Percentiles rank a stretch among this genome's conserved stretches.
These are phyloP conservation scores for Phalloptychus januarius DNA, from an alignment of 2,797 vertebrate genomes.

Conservation along the genomic window DNA sequence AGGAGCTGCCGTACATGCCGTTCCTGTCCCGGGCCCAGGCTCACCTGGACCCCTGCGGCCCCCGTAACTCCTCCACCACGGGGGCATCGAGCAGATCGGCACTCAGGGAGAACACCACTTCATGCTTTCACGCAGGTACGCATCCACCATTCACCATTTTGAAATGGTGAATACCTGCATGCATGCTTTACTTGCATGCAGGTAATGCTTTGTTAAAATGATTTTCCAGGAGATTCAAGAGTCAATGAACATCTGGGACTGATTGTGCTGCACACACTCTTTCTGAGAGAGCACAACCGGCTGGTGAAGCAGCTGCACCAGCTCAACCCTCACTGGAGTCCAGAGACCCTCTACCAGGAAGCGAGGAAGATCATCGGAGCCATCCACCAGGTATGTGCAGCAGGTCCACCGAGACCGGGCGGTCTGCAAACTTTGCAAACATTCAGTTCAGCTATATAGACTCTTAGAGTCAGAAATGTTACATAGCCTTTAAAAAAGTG, in stretches of 20 bases:
- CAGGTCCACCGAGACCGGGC: background rate
- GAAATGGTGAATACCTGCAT: no score
- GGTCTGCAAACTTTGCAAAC: background rate
- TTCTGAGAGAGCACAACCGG: slow-evolving; percentile 84
- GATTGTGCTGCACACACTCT: slow-evolving; percentile 81
- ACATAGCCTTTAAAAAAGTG: background rate
- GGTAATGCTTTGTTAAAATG: slow-evolving; percentile 7
- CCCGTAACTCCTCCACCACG: slow-evolving; percentile 55
- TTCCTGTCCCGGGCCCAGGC: slow-evolving; percentile 75
- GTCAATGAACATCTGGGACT: slow-evolving; percentile 84
- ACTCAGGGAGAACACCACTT: slow-evolving; percentile 67
- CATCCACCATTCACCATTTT: no score
- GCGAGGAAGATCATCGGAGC: slow-evolving; percentile 83
- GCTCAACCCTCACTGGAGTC: slow-evolving; percentile 83
- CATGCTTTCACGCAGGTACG: slow-evolving; percentile 85
- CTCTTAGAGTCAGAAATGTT: background rate
- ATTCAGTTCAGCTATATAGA: background rate
- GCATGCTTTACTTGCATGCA: slow-evolving; percentile 4
- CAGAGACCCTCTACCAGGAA: slow-evolving; percentile 82
- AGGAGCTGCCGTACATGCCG: slow-evolving; percentile 77
- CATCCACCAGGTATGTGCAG: slow-evolving; percentile 75
- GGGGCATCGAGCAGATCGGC: slow-evolving; percentile 19
- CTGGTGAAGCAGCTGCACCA: slow-evolving; percentile 76
- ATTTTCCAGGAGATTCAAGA: slow-evolving; percentile 78
- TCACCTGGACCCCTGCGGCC: slow-evolving; percentile 80